A percentile compares a stretch with the other conserved stretches of the same genome.
Conservation (phyloP, 2,888 invertebrate species). For the Hypselothyrea guttata region DNA sequence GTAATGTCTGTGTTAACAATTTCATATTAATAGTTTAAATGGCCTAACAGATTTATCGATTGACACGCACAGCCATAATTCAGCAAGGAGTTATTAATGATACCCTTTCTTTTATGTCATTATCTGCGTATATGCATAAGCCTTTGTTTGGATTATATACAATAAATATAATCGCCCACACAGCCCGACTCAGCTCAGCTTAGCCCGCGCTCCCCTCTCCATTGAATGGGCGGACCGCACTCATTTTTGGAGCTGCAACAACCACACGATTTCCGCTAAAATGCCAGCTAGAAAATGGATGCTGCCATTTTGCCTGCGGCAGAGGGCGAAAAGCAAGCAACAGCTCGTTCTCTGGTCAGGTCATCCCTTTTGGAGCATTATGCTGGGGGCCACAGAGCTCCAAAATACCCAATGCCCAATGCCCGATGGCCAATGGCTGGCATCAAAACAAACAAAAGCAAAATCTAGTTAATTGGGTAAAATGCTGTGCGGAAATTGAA, state of each 20-base stretch:
- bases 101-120: too few relatives aligned
- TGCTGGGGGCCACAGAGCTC: neutral
- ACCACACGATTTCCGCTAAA: constrained; percentile 65
- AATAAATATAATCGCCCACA: neutral
- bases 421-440: constrained; percentile 7
- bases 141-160: too few relatives aligned
- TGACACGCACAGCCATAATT: too few relatives aligned
- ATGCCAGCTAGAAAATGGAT: constrained; percentile 45
- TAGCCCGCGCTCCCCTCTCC: neutral
- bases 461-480: constrained; percentile 76
- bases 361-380: constrained; percentile 27
- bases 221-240: neutral
- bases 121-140: too few relatives aligned
- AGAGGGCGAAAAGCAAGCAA: constrained; percentile 18
- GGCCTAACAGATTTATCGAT: too few relatives aligned
- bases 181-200: neutral
- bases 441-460: constrained; percentile 62
- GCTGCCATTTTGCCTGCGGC: constrained; percentile 20
- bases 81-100: too few relatives aligned
- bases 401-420: neutral
- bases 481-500: constrained; percentile 71
- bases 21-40: too few relatives aligned
- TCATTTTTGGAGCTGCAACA: constrained; percentile 30
- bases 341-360: neutral
- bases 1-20: too few relatives aligned